Evolutionary conservation across 37 sponge, comb jelly and placozoan species (phyloP), one percentile per base, ranked within the genome.

Genomic region (Ephydatia muelleri): DNA sequence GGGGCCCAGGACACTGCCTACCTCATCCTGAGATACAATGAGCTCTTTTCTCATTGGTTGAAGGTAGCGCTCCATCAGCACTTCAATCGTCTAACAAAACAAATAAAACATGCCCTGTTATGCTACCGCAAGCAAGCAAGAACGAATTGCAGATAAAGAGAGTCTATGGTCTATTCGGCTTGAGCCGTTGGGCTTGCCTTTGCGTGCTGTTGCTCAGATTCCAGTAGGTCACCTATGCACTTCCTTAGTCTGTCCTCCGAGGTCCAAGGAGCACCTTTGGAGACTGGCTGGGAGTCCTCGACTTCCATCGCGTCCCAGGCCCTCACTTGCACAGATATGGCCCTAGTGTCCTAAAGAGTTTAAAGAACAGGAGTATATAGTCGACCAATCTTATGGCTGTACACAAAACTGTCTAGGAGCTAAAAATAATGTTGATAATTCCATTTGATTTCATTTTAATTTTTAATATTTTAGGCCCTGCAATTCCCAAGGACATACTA

Each of bases 151-250:
- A n/a, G n/a, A n/a, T n/a, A n/a, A n/a, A n/a, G n/a, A n/a, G n/a
- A n/a, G n/a, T n/a, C n/a, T n/a, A n/a, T n/a, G n/a, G n/a, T n/a
- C n/a, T n/a, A n/a, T n/a, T n/a, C n/a, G n/a, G n/a, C n/a, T n/a
- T n/a, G n/a, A n/a, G n/a, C n/a, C n/a, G n/a, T n/a, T 43, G 3
- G 9, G 26, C 82, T 74, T 68, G 88, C 93, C 80, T 65, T 92
- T 57, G 88, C 73, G 35, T 92, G 84, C 9, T 83, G 81, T 49
- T 26, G 29, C 74, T 92, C 93, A 23, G 89, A 88, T 39, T 88
- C 88, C n/a, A 92, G 49, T 2, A 92, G 76, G 22, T 92, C 93
- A n/a, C 12, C 6, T 13, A 84, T 82, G 69, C 89, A 80, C 76
- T 92, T 92, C 67, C 75, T 72, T 74, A 92, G 68, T 49, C 47